phyloP scores from a whole-genome alignment of 2,113 vertebrate species.

The Astatoreochromis straeleni region DNA sequence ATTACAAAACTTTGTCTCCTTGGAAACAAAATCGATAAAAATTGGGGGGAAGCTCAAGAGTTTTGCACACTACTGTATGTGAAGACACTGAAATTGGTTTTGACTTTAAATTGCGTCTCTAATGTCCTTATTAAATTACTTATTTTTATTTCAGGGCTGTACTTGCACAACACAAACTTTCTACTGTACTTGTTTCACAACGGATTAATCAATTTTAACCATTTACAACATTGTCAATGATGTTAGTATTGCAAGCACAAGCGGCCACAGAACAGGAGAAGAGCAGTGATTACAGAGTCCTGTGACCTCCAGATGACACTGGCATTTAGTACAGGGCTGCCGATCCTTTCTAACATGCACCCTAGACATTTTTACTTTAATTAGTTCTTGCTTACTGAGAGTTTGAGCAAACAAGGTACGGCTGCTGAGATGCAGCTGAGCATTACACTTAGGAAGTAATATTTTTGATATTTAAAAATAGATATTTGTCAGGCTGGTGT shows the following conservation, averaged over 20 bases:
- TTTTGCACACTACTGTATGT: not conserved
- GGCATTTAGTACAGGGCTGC: slow-evolving; percentile 63
- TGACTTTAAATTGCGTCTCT: not conserved
- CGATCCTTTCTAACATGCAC: slow-evolving; percentile 57
- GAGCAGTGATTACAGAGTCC: not conserved
- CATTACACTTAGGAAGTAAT: not conserved
- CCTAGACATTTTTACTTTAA: slow-evolving; percentile 69
- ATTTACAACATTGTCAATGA: not conserved
- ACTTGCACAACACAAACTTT: not conserved
- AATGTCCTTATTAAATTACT: not conserved
- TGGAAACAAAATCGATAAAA: not conserved
- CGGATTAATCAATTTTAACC: not conserved
- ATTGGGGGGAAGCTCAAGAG: not conserved
- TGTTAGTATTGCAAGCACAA: not conserved
- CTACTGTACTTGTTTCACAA: not conserved
- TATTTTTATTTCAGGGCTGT: not conserved
- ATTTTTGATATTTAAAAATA: not conserved
- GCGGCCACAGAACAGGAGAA: not conserved
- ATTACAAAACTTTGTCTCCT: not conserved
- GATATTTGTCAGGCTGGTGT: not conserved
- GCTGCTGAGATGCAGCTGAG: not conserved
- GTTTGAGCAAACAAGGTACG: not conserved
- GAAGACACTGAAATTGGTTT: not conserved
- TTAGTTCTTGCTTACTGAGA: slow-evolving; percentile 44
- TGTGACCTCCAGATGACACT: slow-evolving; percentile 43